Conservation (phyloP, 2,888 invertebrate species). For the Hirtodrosophila alboralis region DNA sequence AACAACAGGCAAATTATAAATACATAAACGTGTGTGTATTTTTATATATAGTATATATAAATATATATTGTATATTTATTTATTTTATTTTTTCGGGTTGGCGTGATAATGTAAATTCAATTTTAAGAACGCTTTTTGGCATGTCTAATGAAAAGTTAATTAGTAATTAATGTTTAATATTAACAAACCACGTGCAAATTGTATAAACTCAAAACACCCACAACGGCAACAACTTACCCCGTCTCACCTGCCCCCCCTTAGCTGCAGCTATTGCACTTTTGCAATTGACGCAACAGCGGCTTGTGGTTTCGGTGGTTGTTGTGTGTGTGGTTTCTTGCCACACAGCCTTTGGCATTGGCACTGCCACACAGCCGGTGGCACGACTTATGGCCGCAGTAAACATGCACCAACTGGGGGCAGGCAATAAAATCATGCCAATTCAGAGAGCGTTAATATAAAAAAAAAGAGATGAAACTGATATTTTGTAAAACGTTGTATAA, state of each 20-base stretch:
- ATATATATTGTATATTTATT: too few relatives aligned
- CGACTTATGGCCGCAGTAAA: conserved; percentile 50
- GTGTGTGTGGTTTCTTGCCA: conserved; percentile 2
- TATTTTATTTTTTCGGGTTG: conserved; percentile 15
- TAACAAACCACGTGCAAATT: conserved; percentile 53
- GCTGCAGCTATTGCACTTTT: not conserved
- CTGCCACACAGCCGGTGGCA: conserved; percentile 8
- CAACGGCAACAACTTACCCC: conserved; percentile 4
- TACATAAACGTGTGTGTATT: conserved; percentile 22
- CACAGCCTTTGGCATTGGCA: conserved; percentile 20
- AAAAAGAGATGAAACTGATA: too few relatives aligned
- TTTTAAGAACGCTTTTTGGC: conserved; percentile 39
- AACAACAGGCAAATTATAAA: conserved; percentile 31
- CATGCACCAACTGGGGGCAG: conserved; percentile 25
- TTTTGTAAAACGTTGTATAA: too few relatives aligned
- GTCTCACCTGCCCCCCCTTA: too few relatives aligned
- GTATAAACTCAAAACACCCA: conserved; percentile 23
- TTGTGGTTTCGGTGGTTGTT: conserved; percentile 21
- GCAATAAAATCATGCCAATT: conserved; percentile 23
- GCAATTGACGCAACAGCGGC: conserved; percentile 12
- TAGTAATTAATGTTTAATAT: conserved; percentile 31
- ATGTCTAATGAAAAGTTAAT: conserved; percentile 70
- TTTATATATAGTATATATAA: too few relatives aligned
- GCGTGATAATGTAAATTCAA: conserved; percentile 34
- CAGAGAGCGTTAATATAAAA: conserved; percentile 14